Evolutionary conservation across 2,797 vertebrate genomes (phyloP), one percentile per base, ranked within the genome.

Genomic region (Gorsachius magnificus): DNA sequence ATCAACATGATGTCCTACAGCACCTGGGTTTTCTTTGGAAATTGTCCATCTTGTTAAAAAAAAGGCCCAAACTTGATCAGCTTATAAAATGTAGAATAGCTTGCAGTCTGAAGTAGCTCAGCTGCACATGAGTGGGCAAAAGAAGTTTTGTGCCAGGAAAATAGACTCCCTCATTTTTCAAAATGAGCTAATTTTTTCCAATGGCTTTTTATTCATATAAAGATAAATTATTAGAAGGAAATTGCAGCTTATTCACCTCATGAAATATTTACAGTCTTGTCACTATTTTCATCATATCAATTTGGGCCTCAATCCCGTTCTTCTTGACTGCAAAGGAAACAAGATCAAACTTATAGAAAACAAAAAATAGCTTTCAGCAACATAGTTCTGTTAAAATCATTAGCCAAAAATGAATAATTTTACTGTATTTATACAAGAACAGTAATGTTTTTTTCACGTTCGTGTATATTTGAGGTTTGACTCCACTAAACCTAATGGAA

Each of bases 11-110:
- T 54, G 61, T 86, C 33, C 65, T 88, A 29, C 12, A 70, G 46
- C 74, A 94, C 54, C 66, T 90, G 74, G 5, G 48, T 90, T 94
- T 96, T 92, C 70, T 72, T 89, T 92, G 86, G 88, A 96, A 90
- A 58, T 33, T 66, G 36, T 94, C 88, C 93, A 95, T 76, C 92
- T 65, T 88, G 66, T 93, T 90, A 83, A 85, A 93, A 93, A 82
- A 58, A 71, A 75, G 36, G 36, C 12, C 24, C 28, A 65, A 65
- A 84, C 58, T 43, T 58, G 66, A 88, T 84, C 65, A 89, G 7
- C 69, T 87, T 72, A 71, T 86, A 92, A 96, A 95, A 72, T 68
- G 24, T 66, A 82, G 35, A 87, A 58, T 63, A 76, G 35, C 38
- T 87, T 87, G 57, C 70, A 96, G 36, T 82, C 33, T 65, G 43